These are phyloP conservation scores for Kradibia gibbosae DNA, from an alignment of 1,140 invertebrate genomes.

Conservation along the genomic window DNA sequence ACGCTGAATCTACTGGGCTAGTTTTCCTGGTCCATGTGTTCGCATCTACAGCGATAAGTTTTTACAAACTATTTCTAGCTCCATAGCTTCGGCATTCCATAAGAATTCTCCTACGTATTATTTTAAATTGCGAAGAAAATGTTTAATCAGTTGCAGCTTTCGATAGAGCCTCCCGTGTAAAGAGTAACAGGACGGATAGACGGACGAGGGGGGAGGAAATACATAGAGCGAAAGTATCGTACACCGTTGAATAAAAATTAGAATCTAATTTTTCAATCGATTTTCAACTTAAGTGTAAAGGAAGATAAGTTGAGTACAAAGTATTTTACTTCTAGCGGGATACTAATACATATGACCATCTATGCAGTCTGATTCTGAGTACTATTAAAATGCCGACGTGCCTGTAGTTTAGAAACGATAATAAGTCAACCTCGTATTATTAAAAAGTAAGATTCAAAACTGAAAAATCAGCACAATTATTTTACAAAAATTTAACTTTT, in stretches of 20 bases:
- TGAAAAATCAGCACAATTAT: conserved; percentile 13
- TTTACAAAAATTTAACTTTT: background rate
- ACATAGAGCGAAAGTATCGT: background rate
- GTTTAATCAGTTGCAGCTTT: background rate
- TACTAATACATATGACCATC: background rate
- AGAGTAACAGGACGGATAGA: no score
- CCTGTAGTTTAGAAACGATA: background rate
- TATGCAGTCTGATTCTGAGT: background rate
- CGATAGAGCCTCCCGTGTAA: background rate
- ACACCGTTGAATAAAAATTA: background rate
- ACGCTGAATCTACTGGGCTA: background rate
- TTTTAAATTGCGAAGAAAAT: background rate
- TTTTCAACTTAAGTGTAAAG: conserved; percentile 7
- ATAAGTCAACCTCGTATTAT: conserved; percentile 4
- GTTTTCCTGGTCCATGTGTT: background rate
- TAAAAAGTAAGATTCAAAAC: background rate
- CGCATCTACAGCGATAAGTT: background rate
- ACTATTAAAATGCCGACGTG: background rate
- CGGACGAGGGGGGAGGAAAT: background rate
- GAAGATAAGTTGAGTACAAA: background rate
- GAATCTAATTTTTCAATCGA: conserved; percentile 14
- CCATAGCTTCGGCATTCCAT: background rate
- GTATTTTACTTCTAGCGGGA: background rate
- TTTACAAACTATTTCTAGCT: background rate
- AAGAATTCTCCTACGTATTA: background rate